A percentile compares a stretch with the other conserved stretches of the same genome.
These are phyloP conservation scores for Epinephelus awoara DNA, from an alignment of 2,797 vertebrate genomes.

Conservation along the genomic window DNA sequence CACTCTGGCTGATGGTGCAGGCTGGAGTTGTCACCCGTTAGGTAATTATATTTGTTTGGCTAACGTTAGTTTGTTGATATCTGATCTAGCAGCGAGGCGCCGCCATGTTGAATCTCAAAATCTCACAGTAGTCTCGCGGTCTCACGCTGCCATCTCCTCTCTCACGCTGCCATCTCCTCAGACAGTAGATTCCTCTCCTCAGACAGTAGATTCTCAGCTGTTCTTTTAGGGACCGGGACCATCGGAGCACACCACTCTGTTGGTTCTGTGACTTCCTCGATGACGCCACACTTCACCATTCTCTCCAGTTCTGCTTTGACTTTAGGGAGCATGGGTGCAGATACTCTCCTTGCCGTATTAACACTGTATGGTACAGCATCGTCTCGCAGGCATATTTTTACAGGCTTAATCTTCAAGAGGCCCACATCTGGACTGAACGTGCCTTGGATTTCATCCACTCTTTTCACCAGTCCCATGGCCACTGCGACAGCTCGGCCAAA, in stretches of 20 bases:
- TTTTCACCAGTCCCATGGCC: not conserved
- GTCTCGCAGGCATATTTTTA: not conserved
- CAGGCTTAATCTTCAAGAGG: not conserved
- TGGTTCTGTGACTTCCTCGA: not conserved
- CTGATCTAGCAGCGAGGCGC: too few relatives aligned
- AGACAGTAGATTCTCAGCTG: not conserved
- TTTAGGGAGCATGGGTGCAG: not conserved
- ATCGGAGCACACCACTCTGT: not conserved
- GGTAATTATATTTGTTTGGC: too few relatives aligned
- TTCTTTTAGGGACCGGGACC: not conserved
- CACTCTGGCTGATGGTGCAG: too few relatives aligned
- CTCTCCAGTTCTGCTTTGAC: constrained; percentile 2
- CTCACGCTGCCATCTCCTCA: too few relatives aligned
- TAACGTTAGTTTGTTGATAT: too few relatives aligned
- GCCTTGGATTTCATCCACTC: not conserved
- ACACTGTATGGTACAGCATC: not conserved
- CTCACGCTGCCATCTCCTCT: too few relatives aligned
- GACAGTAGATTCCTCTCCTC: too few relatives aligned
- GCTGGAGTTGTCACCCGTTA: too few relatives aligned
- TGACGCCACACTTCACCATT: not conserved
- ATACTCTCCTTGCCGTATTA: not conserved
- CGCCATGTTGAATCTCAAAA: too few relatives aligned
- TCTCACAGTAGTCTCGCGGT: too few relatives aligned
- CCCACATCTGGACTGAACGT: not conserved
- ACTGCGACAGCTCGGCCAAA: not conserved